Conservation (phyloP, 2,888 invertebrate species). For the Rotaria sp. region DNA sequence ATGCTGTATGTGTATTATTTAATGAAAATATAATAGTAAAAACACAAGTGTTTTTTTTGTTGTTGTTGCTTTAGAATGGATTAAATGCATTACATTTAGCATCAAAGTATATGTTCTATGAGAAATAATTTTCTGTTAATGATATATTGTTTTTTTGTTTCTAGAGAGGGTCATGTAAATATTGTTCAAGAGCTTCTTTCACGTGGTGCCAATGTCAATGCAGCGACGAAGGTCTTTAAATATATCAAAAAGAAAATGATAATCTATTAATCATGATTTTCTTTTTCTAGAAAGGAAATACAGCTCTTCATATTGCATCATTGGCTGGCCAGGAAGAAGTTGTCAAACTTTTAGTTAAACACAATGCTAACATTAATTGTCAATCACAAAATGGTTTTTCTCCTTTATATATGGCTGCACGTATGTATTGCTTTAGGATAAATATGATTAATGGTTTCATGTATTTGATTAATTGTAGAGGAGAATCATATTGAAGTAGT, state of each 20-base stretch:
- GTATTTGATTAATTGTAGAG: constrained; percentile 52
- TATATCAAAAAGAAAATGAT: background rate
- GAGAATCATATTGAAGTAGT: constrained; percentile 95
- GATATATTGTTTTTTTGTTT: constrained; percentile 48
- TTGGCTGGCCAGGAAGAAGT: constrained; percentile 94
- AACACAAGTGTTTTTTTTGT: background rate
- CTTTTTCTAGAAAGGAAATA: constrained; percentile 75
- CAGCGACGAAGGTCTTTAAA: constrained; percentile 70
- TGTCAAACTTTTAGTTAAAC: constrained; percentile 82
- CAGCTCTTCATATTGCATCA: constrained; percentile 94
- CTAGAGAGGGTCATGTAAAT: constrained; percentile 92
- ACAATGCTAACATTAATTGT: constrained; percentile 92
- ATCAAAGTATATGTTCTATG: background rate
- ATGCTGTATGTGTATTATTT: constrained; percentile 70
- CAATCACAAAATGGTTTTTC: constrained; percentile 93
- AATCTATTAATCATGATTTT: background rate
- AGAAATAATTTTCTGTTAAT: no score
- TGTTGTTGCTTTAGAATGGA: constrained; percentile 69
- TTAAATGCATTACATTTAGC: constrained; percentile 94
- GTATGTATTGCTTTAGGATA: constrained; percentile 43
- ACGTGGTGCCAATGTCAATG: constrained; percentile 87
- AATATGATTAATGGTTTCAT: constrained; percentile 75
- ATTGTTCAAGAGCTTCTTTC: constrained; percentile 86
- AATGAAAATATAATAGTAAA: background rate
- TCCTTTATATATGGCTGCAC: constrained; percentile 97